Conservation (phyloP, 1,140 invertebrate species). For the Lutraria rhynchaena region DNA sequence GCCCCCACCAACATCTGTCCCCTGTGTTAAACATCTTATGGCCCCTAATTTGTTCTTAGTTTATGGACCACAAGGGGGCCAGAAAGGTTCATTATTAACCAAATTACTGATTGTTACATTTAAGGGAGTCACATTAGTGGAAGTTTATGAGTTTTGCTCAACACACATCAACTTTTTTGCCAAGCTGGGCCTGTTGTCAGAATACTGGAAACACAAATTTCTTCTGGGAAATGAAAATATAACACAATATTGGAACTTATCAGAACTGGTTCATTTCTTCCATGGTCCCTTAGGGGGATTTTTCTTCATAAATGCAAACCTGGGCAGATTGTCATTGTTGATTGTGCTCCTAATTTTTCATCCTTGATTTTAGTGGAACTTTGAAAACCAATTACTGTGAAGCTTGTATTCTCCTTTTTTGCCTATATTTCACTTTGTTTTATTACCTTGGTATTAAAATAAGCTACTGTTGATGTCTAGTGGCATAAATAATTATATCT, state of each 20-base stretch:
- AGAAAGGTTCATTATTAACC: conserved; percentile 35
- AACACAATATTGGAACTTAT: not conserved
- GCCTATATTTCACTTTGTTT: no score
- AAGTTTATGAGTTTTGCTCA: conserved; percentile 49
- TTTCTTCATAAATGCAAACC: conserved; percentile 8
- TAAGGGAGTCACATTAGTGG: conserved; percentile 23
- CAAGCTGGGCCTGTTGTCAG: not conserved
- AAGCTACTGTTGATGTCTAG: no score
- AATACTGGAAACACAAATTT: not conserved
- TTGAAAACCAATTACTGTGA: conserved; percentile 24
- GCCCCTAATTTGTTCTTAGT: conserved; percentile 42
- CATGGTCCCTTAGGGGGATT: conserved; percentile 2
- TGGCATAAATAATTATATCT: no score
- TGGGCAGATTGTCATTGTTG: conserved; percentile 22
- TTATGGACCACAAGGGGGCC: conserved; percentile 51
- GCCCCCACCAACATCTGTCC: conserved; percentile 39
- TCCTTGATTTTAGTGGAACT: conserved; percentile 15
- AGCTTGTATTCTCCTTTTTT: no score
- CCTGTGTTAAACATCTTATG: conserved; percentile 24
- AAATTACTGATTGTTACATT: conserved; percentile 45
- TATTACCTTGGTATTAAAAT: no score
- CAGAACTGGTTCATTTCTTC: no score
- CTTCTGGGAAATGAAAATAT: not conserved
- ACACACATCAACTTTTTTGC: conserved; percentile 20
- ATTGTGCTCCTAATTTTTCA: conserved; percentile 33